Evolutionary conservation across 1,140 invertebrate species (phyloP).

Genomic region (Drosophila kohkoa): DNA sequence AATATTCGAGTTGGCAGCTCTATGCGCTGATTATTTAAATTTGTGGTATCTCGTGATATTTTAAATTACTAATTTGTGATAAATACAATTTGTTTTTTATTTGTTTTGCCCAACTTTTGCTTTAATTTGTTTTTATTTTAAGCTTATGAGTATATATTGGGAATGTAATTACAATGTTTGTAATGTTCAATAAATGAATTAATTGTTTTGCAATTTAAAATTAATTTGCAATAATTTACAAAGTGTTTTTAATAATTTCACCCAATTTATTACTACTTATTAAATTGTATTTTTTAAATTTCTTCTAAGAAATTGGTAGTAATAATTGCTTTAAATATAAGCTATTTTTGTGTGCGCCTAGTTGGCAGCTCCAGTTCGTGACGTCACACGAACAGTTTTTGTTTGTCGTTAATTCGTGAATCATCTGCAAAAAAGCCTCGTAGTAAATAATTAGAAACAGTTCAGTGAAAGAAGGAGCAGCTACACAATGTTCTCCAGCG

Average conservation of each 20-base stretch:
- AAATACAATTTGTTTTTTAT: no score
- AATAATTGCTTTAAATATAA: conserved; percentile 3
- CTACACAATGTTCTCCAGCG: conserved; percentile 92
- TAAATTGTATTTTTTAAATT: background rate
- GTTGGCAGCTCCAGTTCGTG: conserved; percentile 41
- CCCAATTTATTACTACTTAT: no score
- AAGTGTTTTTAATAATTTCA: no score
- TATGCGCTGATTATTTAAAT: background rate
- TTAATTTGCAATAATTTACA: no score
- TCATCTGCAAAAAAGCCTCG: conserved; percentile 43
- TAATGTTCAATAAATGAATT: no score
- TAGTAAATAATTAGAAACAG: conserved; percentile 25
- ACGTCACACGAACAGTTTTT: conserved; percentile 61
- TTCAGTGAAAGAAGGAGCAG: conserved; percentile 7
- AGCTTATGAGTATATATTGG: no score
- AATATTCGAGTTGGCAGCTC: conserved; percentile 20
- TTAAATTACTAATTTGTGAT: no score
- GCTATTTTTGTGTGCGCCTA: background rate
- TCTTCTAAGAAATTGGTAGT: background rate
- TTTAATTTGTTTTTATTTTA: no score
- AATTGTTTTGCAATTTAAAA: no score
- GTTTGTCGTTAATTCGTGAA: conserved; percentile 62
- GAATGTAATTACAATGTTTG: no score
- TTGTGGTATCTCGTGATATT: no score
- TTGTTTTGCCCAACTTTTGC: no score